Evolutionary conservation across 2,888 invertebrate species (phyloP).

Genomic region (Malthinus seriepunctatus): DNA sequence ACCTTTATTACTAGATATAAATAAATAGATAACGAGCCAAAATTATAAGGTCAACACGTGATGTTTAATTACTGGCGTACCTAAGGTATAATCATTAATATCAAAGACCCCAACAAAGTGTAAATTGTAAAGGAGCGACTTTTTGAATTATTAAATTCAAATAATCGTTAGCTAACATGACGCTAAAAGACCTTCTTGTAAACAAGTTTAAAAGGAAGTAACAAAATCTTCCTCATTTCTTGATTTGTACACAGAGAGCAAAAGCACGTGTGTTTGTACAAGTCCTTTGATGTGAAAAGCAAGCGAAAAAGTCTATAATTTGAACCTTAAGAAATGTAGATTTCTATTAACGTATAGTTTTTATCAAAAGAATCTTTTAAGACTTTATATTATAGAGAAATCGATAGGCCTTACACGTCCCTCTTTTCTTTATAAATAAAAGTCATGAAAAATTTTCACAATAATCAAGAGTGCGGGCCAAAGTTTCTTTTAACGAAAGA

Average conservation of each 20-base stretch:
- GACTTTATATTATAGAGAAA: constrained; percentile 4
- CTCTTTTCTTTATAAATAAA: background rate
- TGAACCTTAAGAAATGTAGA: constrained; percentile 5
- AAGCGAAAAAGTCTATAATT: constrained; percentile 8
- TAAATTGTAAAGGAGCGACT: no score
- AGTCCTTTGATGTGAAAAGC: constrained; percentile 8
- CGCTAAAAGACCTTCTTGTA: no score
- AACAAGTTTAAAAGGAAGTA: background rate
- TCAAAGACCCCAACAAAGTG: no score
- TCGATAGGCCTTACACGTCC: background rate
- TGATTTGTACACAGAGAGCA: constrained; percentile 2
- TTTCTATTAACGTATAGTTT: constrained; percentile 13
- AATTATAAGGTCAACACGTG: constrained; percentile 7
- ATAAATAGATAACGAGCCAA: constrained; percentile 11
- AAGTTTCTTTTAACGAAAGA: no score
- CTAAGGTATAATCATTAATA: no score
- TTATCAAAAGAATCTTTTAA: constrained; percentile 7
- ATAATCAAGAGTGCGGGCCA: no score
- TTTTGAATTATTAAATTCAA: no score
- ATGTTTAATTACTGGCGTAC: no score
- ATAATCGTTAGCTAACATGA: no score
- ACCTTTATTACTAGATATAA: constrained; percentile 6
- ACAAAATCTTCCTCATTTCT: background rate
- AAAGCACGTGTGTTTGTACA: constrained; percentile 3
- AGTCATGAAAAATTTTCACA: background rate